A percentile compares a stretch with the other conserved stretches of the same genome.
Evolutionary conservation across 2,797 vertebrate genomes (phyloP).

Genomic region (Dipus sagitta): DNA sequence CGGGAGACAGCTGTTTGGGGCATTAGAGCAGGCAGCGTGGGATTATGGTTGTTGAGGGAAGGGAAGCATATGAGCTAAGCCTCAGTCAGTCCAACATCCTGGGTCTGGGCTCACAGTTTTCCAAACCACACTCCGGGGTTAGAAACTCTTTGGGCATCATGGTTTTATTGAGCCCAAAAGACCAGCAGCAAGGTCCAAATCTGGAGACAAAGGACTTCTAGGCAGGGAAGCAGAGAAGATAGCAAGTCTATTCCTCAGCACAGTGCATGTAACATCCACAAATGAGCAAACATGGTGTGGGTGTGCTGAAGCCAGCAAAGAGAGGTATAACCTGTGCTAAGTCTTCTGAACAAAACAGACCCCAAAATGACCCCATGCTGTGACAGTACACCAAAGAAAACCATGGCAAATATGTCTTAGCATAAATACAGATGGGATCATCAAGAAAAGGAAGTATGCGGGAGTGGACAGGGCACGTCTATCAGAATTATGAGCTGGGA

Average conservation of each 20-base stretch:
- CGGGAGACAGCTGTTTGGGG: not conserved
- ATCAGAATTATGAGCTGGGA: not conserved
- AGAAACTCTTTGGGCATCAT: rapidly evolving
- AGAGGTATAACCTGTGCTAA: not conserved
- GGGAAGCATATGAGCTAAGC: not conserved
- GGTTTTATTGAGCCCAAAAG: rapidly evolving
- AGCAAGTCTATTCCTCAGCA: not conserved
- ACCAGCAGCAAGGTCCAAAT: not conserved
- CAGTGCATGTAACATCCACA: not conserved
- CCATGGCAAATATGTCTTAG: not conserved
- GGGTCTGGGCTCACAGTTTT: not conserved
- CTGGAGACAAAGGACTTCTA: too few species aligned
- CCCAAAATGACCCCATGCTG: not conserved
- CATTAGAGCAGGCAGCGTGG: not conserved
- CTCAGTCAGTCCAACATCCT: not conserved
- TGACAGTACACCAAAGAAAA: not conserved
- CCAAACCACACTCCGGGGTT: too few species aligned
- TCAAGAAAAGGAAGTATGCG: not conserved
- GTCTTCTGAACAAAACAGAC: not conserved
- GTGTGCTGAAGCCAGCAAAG: not conserved
- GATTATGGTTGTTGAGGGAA: not conserved
- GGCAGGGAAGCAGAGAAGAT: not conserved
- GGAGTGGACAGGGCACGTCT: too few species aligned
- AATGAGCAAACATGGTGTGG: not conserved
- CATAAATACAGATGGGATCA: not conserved